phyloP scores from a whole-genome alignment of 2,113 vertebrate genomes.

The Ellobius talpinus region DNA sequence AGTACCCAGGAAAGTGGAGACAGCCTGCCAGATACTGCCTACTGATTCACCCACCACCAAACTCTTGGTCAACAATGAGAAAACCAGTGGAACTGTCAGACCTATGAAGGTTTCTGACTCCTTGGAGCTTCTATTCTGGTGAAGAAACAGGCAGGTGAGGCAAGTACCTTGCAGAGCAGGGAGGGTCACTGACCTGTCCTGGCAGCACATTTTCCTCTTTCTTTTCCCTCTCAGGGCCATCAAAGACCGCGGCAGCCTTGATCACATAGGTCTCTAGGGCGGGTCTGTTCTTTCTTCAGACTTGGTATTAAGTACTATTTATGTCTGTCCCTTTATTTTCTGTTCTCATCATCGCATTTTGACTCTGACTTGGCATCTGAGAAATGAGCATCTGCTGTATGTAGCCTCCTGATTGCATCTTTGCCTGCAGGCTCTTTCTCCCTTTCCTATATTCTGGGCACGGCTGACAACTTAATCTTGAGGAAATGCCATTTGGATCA shows the following conservation, averaged over 20 bases:
- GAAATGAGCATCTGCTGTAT: background rate
- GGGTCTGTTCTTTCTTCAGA: background rate
- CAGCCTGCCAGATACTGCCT: background rate
- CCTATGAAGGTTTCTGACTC: background rate
- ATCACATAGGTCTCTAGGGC: background rate
- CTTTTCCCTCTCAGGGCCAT: background rate
- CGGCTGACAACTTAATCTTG: background rate
- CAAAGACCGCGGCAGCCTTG: background rate
- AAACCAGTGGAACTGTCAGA: background rate
- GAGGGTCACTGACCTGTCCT: background rate
- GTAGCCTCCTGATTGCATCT: conserved; percentile 18
- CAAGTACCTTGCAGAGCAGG: background rate
- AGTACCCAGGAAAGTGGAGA: background rate
- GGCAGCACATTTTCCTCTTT: background rate
- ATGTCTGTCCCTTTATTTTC: background rate
- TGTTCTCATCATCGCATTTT: background rate
- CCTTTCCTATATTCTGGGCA: background rate
- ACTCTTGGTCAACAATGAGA: background rate
- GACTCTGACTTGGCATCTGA: conserved; percentile 47
- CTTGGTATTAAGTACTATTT: background rate
- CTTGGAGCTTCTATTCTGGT: background rate
- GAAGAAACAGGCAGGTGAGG: background rate
- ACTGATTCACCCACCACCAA: background rate
- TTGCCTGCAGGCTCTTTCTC: conserved; percentile 51
- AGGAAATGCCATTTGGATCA: conserved; percentile 34